Evolutionary conservation across 2,797 vertebrate genomes (phyloP).

Genomic region (Takifugu rubripes): DNA sequence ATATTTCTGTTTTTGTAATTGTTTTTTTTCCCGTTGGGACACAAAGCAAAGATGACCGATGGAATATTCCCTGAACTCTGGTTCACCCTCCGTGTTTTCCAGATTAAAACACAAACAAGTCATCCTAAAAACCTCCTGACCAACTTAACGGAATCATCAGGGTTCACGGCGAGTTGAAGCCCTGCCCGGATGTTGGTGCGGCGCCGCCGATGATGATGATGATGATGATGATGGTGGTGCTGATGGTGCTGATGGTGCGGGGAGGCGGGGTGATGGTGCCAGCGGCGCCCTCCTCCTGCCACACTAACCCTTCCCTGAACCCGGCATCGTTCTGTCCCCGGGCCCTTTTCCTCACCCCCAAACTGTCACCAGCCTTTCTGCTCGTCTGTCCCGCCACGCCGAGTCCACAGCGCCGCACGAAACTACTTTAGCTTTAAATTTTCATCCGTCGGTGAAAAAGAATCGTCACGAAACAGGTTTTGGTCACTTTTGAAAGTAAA

Average conservation of each 20-base stretch:
- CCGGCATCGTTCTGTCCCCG: conserved; percentile 41
- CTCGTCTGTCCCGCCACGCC: conserved; percentile 13
- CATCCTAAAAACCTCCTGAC: conserved; percentile 35
- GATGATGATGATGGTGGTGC: conserved; percentile 15
- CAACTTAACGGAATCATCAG: conserved; percentile 24
- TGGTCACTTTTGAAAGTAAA: too few species aligned
- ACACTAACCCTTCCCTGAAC: conserved; percentile 71
- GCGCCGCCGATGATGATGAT: conserved; percentile 3
- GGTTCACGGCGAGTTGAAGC: conserved; percentile 56
- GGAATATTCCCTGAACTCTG: conserved; percentile 8
- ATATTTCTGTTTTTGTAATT: too few species aligned
- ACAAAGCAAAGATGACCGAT: too few species aligned
- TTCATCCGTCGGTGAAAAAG: neutral
- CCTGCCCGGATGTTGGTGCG: conserved; percentile 22
- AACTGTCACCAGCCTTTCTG: conserved; percentile 55
- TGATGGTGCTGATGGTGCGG: conserved; percentile 12
- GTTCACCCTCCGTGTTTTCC: conserved; percentile 23
- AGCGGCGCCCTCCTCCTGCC: conserved; percentile 48
- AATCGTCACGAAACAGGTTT: too few species aligned
- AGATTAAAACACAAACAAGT: conserved; percentile 46
- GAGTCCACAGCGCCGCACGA: conserved; percentile 2
- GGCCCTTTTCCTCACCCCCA: conserved; percentile 50
- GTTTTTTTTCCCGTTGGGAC: too few species aligned
- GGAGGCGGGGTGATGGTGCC: conserved; percentile 8
- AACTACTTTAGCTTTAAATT: neutral